phyloP scores from a whole-genome alignment of 2,113 vertebrate genomes.

The Pelecanoides urinatrix region DNA sequence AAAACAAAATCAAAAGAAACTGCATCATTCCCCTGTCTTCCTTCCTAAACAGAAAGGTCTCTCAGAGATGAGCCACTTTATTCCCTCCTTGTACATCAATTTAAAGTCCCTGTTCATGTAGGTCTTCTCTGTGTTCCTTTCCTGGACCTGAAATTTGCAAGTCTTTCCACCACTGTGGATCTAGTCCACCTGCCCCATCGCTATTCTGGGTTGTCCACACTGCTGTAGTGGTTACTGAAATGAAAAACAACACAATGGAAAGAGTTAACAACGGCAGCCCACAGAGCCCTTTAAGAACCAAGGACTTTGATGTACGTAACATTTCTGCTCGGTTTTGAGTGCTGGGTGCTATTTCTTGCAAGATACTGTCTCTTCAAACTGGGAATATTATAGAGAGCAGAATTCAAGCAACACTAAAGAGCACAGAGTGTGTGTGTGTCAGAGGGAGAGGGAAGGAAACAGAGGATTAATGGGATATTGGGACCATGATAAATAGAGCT shows the following conservation, averaged over 20 bases:
- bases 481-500: neutral
- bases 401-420: neutral
- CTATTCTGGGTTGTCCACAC: conserved; percentile 64
- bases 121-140: conserved; percentile 60
- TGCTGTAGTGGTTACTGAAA: conserved; percentile 65
- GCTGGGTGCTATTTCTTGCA: neutral
- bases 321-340: neutral
- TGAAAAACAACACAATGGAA: conserved; percentile 65
- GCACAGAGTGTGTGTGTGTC: neutral
- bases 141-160: conserved; percentile 63
- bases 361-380: neutral
- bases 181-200: conserved; percentile 61
- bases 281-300: conserved; percentile 6
- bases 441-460: neutral
- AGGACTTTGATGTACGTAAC: conserved; percentile 33
- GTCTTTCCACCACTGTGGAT: conserved; percentile 61
- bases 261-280: conserved; percentile 49
- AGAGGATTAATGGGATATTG: neutral
- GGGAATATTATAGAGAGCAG: neutral
- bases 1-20: conserved; percentile 25
- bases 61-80: conserved; percentile 7
- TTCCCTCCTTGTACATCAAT: conserved; percentile 23
- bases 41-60: conserved; percentile 21
- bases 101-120: conserved; percentile 48
- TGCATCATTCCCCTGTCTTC: conserved; percentile 15